These are phyloP conservation scores for Sebastes nivosus DNA, from an alignment of 2,797 vertebrate species.

Conservation along the genomic window DNA sequence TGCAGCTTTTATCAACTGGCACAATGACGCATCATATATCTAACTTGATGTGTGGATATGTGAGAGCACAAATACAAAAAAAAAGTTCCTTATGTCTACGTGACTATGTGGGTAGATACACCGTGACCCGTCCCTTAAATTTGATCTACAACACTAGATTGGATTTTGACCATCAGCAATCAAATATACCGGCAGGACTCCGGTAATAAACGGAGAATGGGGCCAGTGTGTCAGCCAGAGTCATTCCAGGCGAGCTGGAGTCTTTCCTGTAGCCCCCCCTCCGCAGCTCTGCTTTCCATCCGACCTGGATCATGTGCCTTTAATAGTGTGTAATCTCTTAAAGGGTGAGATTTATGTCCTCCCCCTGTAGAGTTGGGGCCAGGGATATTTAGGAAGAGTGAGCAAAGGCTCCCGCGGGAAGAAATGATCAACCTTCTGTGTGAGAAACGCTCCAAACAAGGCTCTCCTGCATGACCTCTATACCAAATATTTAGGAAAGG, in stretches of 20 bases:
- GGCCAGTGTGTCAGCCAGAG: slow-evolving; percentile 64
- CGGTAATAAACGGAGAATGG: slow-evolving; percentile 42
- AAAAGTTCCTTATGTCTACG: background rate
- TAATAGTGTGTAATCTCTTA: slow-evolving; percentile 72
- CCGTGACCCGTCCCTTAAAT: background rate
- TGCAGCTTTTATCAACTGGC: background rate
- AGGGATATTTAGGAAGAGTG: slow-evolving; percentile 44
- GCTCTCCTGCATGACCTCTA: background rate
- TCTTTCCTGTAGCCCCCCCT: slow-evolving; percentile 47
- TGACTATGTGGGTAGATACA: slow-evolving; percentile 12
- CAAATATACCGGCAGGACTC: slow-evolving; percentile 3
- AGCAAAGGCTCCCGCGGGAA: slow-evolving; percentile 35
- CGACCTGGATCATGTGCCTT: slow-evolving; percentile 66
- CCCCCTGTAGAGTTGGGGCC: slow-evolving; percentile 16
- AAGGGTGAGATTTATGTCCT: slow-evolving; percentile 62
- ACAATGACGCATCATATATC: background rate
- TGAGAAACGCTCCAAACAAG: slow-evolving; percentile 26
- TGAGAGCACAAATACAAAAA: background rate
- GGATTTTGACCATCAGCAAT: slow-evolving; percentile 36
- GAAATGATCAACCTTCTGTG: slow-evolving; percentile 31
- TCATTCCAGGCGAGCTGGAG: slow-evolving; percentile 53
- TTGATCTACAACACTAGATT: slow-evolving; percentile 16
- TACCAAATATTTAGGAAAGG: background rate
- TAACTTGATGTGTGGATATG: background rate
- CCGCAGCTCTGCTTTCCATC: slow-evolving; percentile 60